A percentile compares a stretch with the other conserved stretches of the same genome.
phyloP scores from a whole-genome alignment of 2,797 vertebrate species.

The Myotis vivesi region DNA sequence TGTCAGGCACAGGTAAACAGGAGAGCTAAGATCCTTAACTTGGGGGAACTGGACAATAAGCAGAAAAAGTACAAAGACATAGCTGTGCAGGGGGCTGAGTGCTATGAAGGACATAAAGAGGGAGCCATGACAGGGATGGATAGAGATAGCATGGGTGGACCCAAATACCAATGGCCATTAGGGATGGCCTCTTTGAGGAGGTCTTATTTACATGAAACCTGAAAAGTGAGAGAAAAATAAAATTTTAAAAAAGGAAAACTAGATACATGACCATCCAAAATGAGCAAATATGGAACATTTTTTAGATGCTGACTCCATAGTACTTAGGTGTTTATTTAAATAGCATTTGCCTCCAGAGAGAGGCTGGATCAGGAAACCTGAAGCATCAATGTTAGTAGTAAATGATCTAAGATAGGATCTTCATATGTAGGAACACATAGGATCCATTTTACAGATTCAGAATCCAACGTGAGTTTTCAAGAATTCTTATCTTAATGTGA shows the following conservation, averaged over 20 bases:
- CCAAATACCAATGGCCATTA: not conserved
- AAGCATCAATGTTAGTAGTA: not conserved
- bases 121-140: not conserved
- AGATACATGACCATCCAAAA: not conserved
- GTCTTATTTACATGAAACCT: not conserved
- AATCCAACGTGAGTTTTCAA: not conserved
- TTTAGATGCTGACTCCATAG: not conserved
- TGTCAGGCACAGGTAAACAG: not conserved
- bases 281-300: not conserved
- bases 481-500: not conserved
- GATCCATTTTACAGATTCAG: not conserved
- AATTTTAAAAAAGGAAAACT: not conserved
- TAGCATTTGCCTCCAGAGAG: not conserved
- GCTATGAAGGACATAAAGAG: not conserved
- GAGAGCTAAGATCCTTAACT: not conserved
- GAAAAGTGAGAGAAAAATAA: not conserved
- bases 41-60: not conserved
- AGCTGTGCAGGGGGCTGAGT: not conserved
- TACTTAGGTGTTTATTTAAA: not conserved
- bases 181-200: not conserved
- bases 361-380: not conserved
- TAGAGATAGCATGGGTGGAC: not conserved
- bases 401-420: not conserved
- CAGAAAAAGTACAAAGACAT: not conserved
- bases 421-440: not conserved